Evolutionary conservation across 1,140 invertebrate genomes (phyloP), one percentile per base, ranked within the genome.

Genomic region (Solenopsis fugax): DNA sequence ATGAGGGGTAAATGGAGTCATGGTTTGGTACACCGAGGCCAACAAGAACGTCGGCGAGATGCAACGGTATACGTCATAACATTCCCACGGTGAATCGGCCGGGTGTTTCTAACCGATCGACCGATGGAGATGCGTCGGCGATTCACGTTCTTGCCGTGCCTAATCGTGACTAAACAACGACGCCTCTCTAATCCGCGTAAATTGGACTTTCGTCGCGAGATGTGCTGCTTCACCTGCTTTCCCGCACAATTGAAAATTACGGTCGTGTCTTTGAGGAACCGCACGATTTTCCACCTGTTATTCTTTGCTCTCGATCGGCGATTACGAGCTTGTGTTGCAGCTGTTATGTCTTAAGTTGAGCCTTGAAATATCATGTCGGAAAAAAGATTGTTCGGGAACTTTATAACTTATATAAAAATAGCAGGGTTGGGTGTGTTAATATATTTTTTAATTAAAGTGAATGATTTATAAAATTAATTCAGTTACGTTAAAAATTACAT

Each of bases 41-140:
- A 86, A 81, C 85, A 50, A 80, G 87, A 75, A 86, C 29, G 24
- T 37, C 65, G 64, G 48, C 58, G 41, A 86, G 52, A 76, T 77
- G 72, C 88, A 89, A 89, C 88, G 82, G 88, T 90, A 89, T 76
- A 88, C 88, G 85, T 92, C 87, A 92, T 91, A 90, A 91, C 87
- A 90, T 92, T 92, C 92, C 87, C 92, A 92, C 92, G 92, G 84
- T 92, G 87, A 84, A 73, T 81, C 62, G 76, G 29, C 75, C 72
- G 50, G 82, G 58, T 21, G 82, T 54, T 77, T 64, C 58, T 76
- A 45, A 69, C 29, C 58, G 37, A 52, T 12, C 45, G 48, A 48
- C n/a, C 24, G 37, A 60, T 13, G 41, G 41, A 48, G 80, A 9
- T 84, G 80, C 80, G 80, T 84, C 54, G 41, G 37, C 24, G 56